Evolutionary conservation across 2,113 vertebrate genomes (phyloP).

Genomic region (Neoarius graeffei): DNA sequence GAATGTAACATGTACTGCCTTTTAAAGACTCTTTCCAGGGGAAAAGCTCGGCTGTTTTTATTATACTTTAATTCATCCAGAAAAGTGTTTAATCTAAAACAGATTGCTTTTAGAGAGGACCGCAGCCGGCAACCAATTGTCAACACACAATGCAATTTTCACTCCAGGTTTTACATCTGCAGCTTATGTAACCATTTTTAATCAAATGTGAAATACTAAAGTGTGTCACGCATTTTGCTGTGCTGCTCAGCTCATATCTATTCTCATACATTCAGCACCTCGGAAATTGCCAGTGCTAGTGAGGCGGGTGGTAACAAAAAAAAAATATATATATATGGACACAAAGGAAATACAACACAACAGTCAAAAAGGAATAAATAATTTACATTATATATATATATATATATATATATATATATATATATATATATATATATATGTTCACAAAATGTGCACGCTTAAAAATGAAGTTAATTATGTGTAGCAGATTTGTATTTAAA

Average conservation of each 20-base stretch:
- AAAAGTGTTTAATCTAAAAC: constrained; percentile 59
- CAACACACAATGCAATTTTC: constrained; percentile 56
- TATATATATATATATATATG: no score
- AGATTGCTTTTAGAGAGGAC: constrained; percentile 56
- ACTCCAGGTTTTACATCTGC: constrained; percentile 49
- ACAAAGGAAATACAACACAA: constrained; percentile 20
- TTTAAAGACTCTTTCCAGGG: constrained; percentile 44
- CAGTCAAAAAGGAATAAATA: constrained; percentile 1
- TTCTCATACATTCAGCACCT: constrained; percentile 43
- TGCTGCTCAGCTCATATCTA: constrained; percentile 29
- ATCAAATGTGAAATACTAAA: constrained; percentile 54
- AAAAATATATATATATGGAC: background rate
- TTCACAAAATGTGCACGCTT: background rate
- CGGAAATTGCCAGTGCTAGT: constrained; percentile 18
- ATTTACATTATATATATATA: background rate
- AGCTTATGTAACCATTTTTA: constrained; percentile 54
- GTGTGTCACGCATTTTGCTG: constrained; percentile 47
- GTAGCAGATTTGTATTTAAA: background rate
- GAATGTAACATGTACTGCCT: constrained; percentile 51
- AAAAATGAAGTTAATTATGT: constrained; percentile 9
- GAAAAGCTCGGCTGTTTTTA: constrained; percentile 47
- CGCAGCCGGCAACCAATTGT: constrained; percentile 52
- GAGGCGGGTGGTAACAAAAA: constrained; percentile 29
- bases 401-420: no score
- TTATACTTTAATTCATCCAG: constrained; percentile 57